phyloP scores from a whole-genome alignment of 2,888 invertebrate species.

The Nowickia ferox region DNA sequence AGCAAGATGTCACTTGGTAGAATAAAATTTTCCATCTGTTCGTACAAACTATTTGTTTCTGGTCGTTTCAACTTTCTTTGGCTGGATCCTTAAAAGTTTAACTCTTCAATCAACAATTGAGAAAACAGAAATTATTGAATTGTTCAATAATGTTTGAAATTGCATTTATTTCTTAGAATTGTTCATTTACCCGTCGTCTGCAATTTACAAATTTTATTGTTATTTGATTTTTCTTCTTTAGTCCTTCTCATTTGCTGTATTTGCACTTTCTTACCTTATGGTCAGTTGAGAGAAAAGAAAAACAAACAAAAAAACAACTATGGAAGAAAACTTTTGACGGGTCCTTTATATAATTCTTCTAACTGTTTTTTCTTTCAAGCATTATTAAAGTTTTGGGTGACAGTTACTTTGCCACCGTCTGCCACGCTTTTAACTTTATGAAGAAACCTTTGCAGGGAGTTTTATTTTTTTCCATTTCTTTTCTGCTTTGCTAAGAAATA shows the following conservation, averaged over 20 bases:
- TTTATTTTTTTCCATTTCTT: neutral
- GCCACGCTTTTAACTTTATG: neutral
- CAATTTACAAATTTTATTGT: slow-evolving; percentile 61
- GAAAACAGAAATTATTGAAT: slow-evolving; percentile 68
- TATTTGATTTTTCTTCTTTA: slow-evolving; percentile 27
- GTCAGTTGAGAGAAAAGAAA: slow-evolving; percentile 15
- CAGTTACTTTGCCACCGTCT: slow-evolving; percentile 52
- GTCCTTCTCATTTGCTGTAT: neutral
- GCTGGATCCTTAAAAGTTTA: slow-evolving; percentile 50
- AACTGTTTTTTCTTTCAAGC: slow-evolving; percentile 32
- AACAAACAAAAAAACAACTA: neutral
- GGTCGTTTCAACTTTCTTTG: neutral
- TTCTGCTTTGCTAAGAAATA: slow-evolving; percentile 8
- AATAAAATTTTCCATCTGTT: slow-evolving; percentile 10
- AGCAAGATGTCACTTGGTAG: slow-evolving; percentile 49
- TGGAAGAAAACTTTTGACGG: slow-evolving; percentile 33
- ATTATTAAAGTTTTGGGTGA: slow-evolving; percentile 69
- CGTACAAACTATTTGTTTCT: neutral
- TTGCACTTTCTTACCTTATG: slow-evolving; percentile 50
- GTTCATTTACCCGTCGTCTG: slow-evolving; percentile 50
- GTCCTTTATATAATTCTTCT: slow-evolving; percentile 3
- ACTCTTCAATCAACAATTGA: slow-evolving; percentile 66
- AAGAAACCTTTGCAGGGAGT: neutral
- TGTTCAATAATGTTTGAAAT: slow-evolving; percentile 72
- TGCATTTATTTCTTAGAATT: slow-evolving; percentile 67